Evolutionary conservation across 2,888 invertebrate species (phyloP).

Genomic region (Ormyrus rosae): DNA sequence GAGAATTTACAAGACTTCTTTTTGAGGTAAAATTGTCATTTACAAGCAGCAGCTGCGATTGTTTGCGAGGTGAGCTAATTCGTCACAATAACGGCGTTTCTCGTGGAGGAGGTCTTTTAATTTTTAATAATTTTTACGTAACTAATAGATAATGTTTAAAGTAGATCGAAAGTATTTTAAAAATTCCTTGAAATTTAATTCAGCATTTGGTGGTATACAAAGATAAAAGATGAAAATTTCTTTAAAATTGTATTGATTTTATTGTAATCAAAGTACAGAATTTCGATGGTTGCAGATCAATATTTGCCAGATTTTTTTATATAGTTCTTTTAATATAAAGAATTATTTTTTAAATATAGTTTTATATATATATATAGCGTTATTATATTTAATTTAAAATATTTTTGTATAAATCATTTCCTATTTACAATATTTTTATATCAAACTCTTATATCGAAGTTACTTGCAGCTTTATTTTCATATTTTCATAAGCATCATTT

Average conservation of each 20-base stretch:
- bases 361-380: constrained; percentile 23
- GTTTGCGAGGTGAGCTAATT: no score
- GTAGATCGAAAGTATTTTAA: no score
- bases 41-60: no score
- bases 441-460: constrained; percentile 34
- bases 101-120: no score
- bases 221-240: not conserved
- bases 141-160: no score
- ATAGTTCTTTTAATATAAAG: constrained; percentile 22
- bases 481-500: constrained; percentile 15
- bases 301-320: constrained; percentile 36
- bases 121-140: no score
- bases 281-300: constrained; percentile 36
- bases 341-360: constrained; percentile 15
- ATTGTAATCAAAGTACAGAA: constrained; percentile 47
- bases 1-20: no score
- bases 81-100: no score
- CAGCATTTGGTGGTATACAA: no score
- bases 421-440: constrained; percentile 54
- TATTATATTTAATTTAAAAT: constrained; percentile 48
- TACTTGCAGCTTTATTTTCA: constrained; percentile 29
- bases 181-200: no score
- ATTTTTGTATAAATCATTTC: constrained; percentile 53
- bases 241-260: constrained; percentile 43
- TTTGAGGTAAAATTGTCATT: no score